A percentile compares a stretch with the other conserved stretches of the same genome.
phyloP scores from a whole-genome alignment of 2,113 vertebrate species.

The Scortum barcoo region DNA sequence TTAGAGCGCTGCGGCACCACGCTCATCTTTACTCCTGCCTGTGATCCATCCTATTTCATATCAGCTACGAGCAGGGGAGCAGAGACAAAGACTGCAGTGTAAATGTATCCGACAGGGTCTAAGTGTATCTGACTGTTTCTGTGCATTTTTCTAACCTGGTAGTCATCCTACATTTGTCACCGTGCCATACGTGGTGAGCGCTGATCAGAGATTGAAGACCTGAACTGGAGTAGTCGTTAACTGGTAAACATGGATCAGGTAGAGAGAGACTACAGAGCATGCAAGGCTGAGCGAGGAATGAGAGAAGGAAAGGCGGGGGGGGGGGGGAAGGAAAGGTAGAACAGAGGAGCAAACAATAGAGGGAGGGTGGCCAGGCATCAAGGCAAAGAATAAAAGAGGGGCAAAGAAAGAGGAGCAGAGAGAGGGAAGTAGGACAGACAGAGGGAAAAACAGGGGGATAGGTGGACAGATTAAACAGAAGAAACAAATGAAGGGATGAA shows the following conservation, averaged over 20 bases:
- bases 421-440: neutral
- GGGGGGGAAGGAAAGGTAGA: neutral
- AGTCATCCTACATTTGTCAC: neutral
- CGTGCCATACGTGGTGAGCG: neutral
- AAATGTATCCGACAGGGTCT: conserved; percentile 15
- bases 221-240: conserved; percentile 3
- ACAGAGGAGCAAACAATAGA: neutral
- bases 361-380: neutral
- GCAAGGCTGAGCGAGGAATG: neutral
- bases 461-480: neutral
- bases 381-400: neutral
- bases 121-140: conserved; percentile 2
- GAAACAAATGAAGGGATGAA: neutral
- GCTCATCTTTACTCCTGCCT: conserved; percentile 42
- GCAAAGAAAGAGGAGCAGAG: neutral
- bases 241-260: neutral
- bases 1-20: conserved; percentile 35
- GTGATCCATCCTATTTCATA: conserved; percentile 51
- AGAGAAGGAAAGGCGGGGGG: neutral
- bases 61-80: conserved; percentile 42
- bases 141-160: conserved; percentile 12
- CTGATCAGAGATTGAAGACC: conserved; percentile 19
- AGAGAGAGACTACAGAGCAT: neutral
- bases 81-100: conserved; percentile 31
- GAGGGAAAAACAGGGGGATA: neutral